Percentiles rank a stretch among this genome's conserved stretches.
These are phyloP conservation scores for Coryphaenoides rupestris DNA, from an alignment of 2,113 vertebrate genomes.

Conservation along the genomic window DNA sequence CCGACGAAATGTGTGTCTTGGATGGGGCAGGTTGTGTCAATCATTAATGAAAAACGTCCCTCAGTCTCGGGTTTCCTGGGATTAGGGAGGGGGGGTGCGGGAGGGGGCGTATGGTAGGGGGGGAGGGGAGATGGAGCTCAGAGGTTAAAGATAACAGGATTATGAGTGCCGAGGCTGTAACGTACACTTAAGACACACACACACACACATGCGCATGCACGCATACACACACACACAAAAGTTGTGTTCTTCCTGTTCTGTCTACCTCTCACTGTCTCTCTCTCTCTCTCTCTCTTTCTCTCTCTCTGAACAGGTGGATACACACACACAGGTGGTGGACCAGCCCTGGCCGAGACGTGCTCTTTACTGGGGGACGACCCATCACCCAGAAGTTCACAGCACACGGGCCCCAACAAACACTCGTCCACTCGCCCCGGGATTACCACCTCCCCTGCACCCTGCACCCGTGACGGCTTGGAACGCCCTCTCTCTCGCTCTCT, in stretches of 20 bases:
- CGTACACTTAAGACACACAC: constrained; percentile 31
- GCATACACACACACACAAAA: too few relatives aligned
- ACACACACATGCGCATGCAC: too few relatives aligned
- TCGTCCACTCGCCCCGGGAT: constrained; percentile 12
- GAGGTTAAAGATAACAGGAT: constrained; percentile 57
- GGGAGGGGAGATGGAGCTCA: constrained; percentile 36
- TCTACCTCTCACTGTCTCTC: constrained; percentile 20
- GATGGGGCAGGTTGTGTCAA: constrained; percentile 54
- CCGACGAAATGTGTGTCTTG: constrained; percentile 13
- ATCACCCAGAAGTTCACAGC: too few relatives aligned
- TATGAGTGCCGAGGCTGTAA: constrained; percentile 40
- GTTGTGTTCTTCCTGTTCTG: too few relatives aligned
- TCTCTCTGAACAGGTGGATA: constrained; percentile 2
- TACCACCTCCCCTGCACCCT: constrained; percentile 4
- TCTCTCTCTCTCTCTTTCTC: constrained; percentile 15
- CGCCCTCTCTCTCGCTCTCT: background rate
- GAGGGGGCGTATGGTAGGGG: constrained; percentile 50
- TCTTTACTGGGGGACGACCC: too few relatives aligned
- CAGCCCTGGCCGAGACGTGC: too few relatives aligned
- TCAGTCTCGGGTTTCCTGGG: constrained; percentile 60
- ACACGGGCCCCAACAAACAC: constrained; percentile 16
- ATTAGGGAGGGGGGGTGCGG: constrained; percentile 42
- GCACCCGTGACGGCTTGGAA: constrained; percentile 6
- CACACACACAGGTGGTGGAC: constrained; percentile 24
- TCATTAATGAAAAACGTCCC: constrained; percentile 72